phyloP scores from a whole-genome alignment of 2,888 invertebrate species.

The Scaptomyza flava region DNA sequence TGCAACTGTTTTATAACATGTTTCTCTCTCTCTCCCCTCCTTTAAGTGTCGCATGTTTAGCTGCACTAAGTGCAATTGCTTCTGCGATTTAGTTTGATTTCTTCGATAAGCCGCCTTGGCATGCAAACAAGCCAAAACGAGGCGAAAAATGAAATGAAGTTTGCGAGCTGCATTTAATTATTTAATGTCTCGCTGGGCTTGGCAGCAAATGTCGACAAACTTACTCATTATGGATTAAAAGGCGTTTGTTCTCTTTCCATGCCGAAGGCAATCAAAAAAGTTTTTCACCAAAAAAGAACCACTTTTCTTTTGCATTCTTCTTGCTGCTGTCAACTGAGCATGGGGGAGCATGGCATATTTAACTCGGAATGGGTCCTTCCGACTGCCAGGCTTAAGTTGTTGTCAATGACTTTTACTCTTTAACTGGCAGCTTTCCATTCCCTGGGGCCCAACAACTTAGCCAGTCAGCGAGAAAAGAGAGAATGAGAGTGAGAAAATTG shows the following conservation, averaged over 20 bases:
- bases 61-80: slow-evolving; percentile 71
- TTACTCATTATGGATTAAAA: slow-evolving; percentile 63
- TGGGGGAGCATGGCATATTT: slow-evolving; percentile 4
- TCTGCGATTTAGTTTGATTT: slow-evolving; percentile 38
- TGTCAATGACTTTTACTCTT: slow-evolving; percentile 75
- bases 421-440: slow-evolving; percentile 70
- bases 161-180: slow-evolving; percentile 58
- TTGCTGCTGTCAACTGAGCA: slow-evolving; percentile 49
- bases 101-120: slow-evolving; percentile 43
- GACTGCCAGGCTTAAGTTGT: slow-evolving; percentile 38
- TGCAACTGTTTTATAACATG: neutral
- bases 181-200: slow-evolving; percentile 44
- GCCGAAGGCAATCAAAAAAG: slow-evolving; percentile 52
- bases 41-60: slow-evolving; percentile 63
- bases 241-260: slow-evolving; percentile 33
- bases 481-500: neutral
- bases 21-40: neutral
- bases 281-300: slow-evolving; percentile 34
- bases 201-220: slow-evolving; percentile 43
- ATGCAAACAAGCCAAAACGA: slow-evolving; percentile 58
- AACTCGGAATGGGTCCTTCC: neutral
- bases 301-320: slow-evolving; percentile 12
- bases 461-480: neutral
- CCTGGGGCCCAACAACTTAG: slow-evolving; percentile 36
- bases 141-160: slow-evolving; percentile 1